Conservation (phyloP, 2,888 invertebrate species). For the Gnatocerus cornutus region DNA sequence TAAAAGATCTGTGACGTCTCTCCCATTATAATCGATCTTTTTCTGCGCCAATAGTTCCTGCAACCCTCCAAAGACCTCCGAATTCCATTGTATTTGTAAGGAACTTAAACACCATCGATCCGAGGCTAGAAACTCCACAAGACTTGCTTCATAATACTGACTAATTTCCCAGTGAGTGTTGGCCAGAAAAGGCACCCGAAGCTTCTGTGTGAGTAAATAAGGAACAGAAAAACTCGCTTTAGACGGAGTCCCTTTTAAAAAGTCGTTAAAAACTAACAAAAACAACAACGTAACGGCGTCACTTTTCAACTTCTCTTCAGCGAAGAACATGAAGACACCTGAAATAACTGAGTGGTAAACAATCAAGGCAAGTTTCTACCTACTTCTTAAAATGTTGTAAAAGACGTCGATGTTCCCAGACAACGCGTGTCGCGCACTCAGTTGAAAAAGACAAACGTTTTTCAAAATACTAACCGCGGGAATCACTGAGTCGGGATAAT, state of each 20-base stretch:
- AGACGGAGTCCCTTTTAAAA: slow-evolving; percentile 66
- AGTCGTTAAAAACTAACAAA: slow-evolving; percentile 72
- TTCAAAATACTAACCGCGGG: slow-evolving; percentile 72
- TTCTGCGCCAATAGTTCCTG: slow-evolving; percentile 64
- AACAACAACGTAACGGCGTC: slow-evolving; percentile 73
- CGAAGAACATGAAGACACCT: slow-evolving; percentile 74
- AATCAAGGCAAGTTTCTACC: slow-evolving; percentile 46
- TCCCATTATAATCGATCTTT: slow-evolving; percentile 55
- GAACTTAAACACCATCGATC: slow-evolving; percentile 67
- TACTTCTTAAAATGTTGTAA: slow-evolving; percentile 72
- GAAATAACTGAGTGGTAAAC: slow-evolving; percentile 52
- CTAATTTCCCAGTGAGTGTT: slow-evolving; percentile 72
- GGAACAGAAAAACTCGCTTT: slow-evolving; percentile 71
- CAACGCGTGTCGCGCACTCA: slow-evolving; percentile 75
- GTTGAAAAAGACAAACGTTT: slow-evolving; percentile 73
- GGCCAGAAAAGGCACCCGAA: slow-evolving; percentile 72
- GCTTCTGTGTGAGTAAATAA: slow-evolving; percentile 67
- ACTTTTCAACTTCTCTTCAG: slow-evolving; percentile 72
- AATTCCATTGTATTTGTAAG: slow-evolving; percentile 70
- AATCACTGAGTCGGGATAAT: slow-evolving; percentile 74
- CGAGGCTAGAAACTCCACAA: slow-evolving; percentile 55
- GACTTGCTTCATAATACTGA: slow-evolving; percentile 65
- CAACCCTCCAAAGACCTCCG: slow-evolving; percentile 68
- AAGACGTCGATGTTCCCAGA: slow-evolving; percentile 71
- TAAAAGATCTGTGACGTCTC: slow-evolving; percentile 63